Base-by-base conservation (phyloP, 2,113 vertebrate genomes). In the Girardinichthys multiradiatus region DNA sequence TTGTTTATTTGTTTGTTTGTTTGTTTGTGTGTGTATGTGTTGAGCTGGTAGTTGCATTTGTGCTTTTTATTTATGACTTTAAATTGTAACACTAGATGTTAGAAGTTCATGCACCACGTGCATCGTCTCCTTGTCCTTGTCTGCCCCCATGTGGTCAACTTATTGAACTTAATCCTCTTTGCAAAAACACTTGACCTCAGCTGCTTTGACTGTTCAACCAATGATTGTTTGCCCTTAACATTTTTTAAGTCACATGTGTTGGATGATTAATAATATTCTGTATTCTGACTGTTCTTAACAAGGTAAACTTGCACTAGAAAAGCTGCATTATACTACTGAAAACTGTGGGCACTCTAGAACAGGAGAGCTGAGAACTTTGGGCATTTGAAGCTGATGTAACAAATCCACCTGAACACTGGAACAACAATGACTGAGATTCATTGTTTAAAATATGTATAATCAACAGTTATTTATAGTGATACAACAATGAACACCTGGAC, bases 301-400 rank as follows among this genome's bases (percentile, higher is more conserved):
- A 64, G 72, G 48, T 70, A 83, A 87, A 78, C 73, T 93, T 93
- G 91, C 91, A 93, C 91, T 89, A 76, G 72, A 83, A 64, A 48
- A 64, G 57, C 61, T 87, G 85, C 79, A 73, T 86, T 84, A 78
- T 92, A 92, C 92, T 93, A 92, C 92, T 93, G 92, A 91, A 65
- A 76, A 61, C 65, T 77, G 48, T 29, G 61, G 71, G 37, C 29
- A 75, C 21, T 63, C 35, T 77, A 35, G 57, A 26, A 13, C 42
- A 62, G 54, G 70, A 77, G 81, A 74, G 64, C 33, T 58, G 68
- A 58, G 58, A 48, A 63, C 21, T 29, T 13, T 64, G 31, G 58
- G 62, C 61, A 37, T 79, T 70, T 65, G n/a, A 79, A 77, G 70
- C 69, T 81, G 66, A 72, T 74, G 57, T 66, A 80, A 83, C 65